Base-by-base conservation (phyloP, 2,888 invertebrate genomes). In the Pachydiplax longipennis region DNA sequence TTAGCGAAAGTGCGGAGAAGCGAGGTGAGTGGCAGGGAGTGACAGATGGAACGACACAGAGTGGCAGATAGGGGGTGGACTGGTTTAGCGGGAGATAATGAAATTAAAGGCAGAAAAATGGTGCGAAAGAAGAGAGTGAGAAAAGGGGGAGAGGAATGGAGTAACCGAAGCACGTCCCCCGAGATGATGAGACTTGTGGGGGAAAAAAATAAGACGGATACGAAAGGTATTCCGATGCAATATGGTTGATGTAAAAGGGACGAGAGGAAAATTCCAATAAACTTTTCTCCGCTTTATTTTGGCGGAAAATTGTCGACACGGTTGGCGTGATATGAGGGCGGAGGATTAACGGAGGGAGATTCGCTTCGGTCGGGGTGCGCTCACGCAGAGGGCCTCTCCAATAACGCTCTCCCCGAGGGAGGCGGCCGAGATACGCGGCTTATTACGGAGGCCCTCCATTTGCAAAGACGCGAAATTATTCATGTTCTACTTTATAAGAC, bases 211-310 rank as follows among this genome's bases (percentile, higher is more conserved):
- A 65, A 87, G 87, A 65, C n/a, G 31, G 87, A 83, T 83, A 15
- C 53, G 83, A 31, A 53, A 37, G 87, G 87, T 61, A 65, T 87
- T 87, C 87, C 61, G 61, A 87, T 87, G 83, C 83, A 83, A 83
- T 83, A 83, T 83, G 87, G 58, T 61, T 87, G 87, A 87, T 87
- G 61, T 87, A 65, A 61, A 87, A 37, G 65, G 87, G 61, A 61
- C 87, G 58, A 58, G 83, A 35, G 83, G 31, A 83, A 83, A 83
- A 83, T 83, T 44, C 83, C 83, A 83, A 83, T 83, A 83, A 58
- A 44, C 58, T 82, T 82, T 44, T 25, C 44, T 48, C 25, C 25
- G 15, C 31, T 25, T 83, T 83, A 53, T 83, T 83, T 83, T 83
- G 44, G 22, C 13, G 53, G 53, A 65, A 65, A 65, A 65, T 65